phyloP scores from a whole-genome alignment of 2,888 invertebrate genomes.

The Spisula subtruncata region DNA sequence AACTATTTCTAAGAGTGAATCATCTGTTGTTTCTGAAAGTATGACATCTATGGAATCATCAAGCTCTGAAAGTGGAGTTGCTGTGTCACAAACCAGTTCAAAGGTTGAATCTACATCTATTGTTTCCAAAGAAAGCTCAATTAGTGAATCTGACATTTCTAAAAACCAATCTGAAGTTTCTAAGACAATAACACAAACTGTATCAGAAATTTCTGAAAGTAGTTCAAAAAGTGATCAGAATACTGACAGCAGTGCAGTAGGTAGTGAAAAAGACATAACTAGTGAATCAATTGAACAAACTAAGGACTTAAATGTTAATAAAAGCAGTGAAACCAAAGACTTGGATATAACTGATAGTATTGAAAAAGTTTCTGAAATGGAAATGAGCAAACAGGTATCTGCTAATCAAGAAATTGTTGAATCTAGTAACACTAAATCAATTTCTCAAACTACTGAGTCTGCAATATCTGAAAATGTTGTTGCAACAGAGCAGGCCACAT shows the following conservation, averaged over 20 bases:
- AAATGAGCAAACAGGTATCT: neutral
- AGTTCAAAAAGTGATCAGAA: neutral
- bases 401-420: slow-evolving; percentile 18
- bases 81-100: neutral
- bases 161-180: slow-evolving; percentile 4
- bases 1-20: neutral
- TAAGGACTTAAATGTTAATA: neutral
- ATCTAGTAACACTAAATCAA: slow-evolving; percentile 9
- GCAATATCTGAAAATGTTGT: neutral
- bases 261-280: neutral
- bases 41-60: neutral
- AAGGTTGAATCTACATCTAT: neutral
- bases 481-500: neutral
- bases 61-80: neutral
- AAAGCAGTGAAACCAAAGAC: slow-evolving; percentile 17
- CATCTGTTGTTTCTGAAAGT: neutral
- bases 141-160: slow-evolving; percentile 21
- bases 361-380: slow-evolving; percentile 1
- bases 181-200: neutral
- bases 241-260: neutral
- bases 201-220: neutral
- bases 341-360: neutral
- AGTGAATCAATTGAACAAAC: slow-evolving; percentile 20
- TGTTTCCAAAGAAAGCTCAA: neutral
- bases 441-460: neutral